These are phyloP conservation scores for Synanceia verrucosa DNA, from an alignment of 2,797 vertebrate genomes.

Conservation along the genomic window DNA sequence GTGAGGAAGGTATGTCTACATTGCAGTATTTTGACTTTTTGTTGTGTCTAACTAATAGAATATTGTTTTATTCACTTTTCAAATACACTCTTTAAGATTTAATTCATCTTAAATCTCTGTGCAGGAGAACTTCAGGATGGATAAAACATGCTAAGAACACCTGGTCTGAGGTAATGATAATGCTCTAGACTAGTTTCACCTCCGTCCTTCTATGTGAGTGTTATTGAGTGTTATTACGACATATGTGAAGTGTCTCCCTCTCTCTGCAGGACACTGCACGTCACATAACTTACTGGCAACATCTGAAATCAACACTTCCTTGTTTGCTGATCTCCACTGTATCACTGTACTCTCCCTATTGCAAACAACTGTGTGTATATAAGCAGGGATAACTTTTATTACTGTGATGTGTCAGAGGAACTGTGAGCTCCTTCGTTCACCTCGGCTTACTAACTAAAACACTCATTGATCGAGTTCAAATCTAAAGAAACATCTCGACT, in stretches of 20 bases:
- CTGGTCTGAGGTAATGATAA: not conserved
- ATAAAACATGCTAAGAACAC: fast-evolving
- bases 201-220: not conserved
- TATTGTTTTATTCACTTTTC: not conserved
- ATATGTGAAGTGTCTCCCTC: no score
- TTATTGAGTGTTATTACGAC: no score
- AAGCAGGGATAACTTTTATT: conserved; percentile 8
- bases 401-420: conserved; percentile 10
- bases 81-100: not conserved
- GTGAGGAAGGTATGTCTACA: not conserved
- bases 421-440: not conserved
- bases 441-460: fast-evolving
- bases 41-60: not conserved
- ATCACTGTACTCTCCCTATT: fast-evolving
- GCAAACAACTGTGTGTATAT: not conserved
- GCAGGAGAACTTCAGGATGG: not conserved
- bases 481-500: not conserved
- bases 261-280: not conserved
- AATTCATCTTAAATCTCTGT: not conserved
- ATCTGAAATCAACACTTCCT: conserved; percentile 34
- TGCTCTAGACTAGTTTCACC: not conserved
- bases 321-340: not conserved
- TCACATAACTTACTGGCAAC: not conserved
- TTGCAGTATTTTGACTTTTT: fast-evolving
- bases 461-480: not conserved